Conservation (phyloP, 2,113 vertebrate genomes). For the Heterochromis multidens region DNA sequence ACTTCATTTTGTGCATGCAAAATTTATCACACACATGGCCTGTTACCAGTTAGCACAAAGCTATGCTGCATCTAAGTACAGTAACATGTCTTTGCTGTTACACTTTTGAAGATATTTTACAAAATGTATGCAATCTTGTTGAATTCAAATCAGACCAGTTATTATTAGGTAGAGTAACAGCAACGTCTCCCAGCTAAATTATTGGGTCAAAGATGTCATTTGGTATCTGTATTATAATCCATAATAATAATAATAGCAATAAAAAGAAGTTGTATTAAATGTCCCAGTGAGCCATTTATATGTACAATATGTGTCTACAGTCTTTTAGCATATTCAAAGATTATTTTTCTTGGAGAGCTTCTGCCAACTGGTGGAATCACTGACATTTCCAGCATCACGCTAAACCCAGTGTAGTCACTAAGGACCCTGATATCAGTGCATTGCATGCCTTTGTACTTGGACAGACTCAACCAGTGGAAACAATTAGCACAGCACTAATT, state of each 20-base stretch:
- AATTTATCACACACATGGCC: background rate
- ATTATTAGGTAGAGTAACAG: background rate
- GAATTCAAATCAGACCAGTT: background rate
- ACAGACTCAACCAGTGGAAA: conserved; percentile 86
- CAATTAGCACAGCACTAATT: conserved; percentile 10
- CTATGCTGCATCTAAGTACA: background rate
- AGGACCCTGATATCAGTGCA: conserved; percentile 95
- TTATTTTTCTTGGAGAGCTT: conserved; percentile 81
- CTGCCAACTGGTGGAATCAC: conserved; percentile 97
- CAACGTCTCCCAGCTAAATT: background rate
- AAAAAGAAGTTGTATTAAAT: background rate
- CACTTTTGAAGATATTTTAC: background rate
- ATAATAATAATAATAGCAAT: background rate
- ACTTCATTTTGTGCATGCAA: background rate
- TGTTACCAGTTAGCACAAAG: background rate
- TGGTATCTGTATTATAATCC: background rate
- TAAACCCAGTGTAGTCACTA: conserved; percentile 89
- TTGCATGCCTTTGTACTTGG: conserved; percentile 87
- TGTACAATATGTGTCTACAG: background rate
- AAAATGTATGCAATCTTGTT: background rate
- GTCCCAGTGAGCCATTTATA: background rate
- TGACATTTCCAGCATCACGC: conserved; percentile 95
- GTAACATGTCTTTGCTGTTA: background rate
- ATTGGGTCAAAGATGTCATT: background rate
- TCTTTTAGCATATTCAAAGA: background rate